Evolutionary conservation across 2,113 vertebrate species (phyloP).

Genomic region (Entomyzon cyanotis): DNA sequence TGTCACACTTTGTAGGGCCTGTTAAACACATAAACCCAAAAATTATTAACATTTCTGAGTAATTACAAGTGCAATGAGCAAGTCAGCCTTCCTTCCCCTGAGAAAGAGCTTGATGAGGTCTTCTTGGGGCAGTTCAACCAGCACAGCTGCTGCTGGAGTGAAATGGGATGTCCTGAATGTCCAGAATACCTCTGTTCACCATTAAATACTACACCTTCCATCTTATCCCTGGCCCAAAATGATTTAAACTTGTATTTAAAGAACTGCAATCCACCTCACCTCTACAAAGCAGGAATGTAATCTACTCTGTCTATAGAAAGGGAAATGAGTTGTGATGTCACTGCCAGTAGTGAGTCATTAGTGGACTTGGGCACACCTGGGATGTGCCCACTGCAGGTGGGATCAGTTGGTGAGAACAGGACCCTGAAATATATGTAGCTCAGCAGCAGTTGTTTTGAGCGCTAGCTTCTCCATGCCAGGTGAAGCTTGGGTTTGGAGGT

Average conservation of each 20-base stretch:
- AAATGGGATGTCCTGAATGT: neutral
- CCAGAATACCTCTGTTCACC: neutral
- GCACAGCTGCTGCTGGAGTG: neutral
- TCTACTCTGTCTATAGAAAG: neutral
- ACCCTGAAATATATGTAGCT: neutral
- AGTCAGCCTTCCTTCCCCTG: neutral
- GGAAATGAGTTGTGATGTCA: fast-evolving
- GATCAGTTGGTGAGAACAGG: neutral
- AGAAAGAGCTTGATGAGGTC: neutral
- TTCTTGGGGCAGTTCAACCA: neutral
- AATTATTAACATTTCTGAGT: neutral
- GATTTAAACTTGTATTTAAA: neutral
- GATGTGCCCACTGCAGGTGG: neutral
- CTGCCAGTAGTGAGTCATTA: neutral
- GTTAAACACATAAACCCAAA: neutral
- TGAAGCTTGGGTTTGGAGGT: neutral
- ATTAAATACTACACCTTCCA: neutral
- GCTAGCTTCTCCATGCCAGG: neutral
- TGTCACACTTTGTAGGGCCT: neutral
- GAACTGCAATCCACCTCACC: neutral
- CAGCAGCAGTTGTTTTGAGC: neutral
- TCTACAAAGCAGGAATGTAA: neutral
- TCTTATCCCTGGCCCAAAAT: neutral
- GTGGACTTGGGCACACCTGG: neutral
- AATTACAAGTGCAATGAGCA: neutral